These are phyloP conservation scores for Cistogaster globosa DNA, from an alignment of 2,888 invertebrate species.

Conservation along the genomic window DNA sequence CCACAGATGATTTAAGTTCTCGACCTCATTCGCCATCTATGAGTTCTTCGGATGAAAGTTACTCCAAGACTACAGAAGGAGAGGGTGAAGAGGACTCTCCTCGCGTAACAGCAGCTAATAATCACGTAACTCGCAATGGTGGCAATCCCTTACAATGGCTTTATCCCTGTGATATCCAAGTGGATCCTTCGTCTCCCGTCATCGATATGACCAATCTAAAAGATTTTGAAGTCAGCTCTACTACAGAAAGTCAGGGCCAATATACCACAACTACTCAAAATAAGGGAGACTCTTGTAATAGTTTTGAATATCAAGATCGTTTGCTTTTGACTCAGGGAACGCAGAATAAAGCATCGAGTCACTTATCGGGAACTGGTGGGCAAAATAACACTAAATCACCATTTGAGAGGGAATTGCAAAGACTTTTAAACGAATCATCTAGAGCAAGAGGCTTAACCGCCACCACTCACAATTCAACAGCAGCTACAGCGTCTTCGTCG, in stretches of 20 bases:
- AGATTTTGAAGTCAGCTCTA: constrained; percentile 83
- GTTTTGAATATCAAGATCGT: constrained; percentile 86
- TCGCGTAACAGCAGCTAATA: constrained; percentile 75
- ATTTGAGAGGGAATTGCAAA: constrained; percentile 91
- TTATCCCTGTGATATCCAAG: constrained; percentile 87
- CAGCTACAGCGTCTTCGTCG: constrained; percentile 69
- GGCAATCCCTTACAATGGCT: constrained; percentile 85
- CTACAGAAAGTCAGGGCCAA: constrained; percentile 84
- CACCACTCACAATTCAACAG: constrained; percentile 72
- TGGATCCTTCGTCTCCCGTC: constrained; percentile 82
- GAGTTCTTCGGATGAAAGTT: constrained; percentile 93
- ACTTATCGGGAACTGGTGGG: constrained; percentile 59
- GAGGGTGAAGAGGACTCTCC: constrained; percentile 83
- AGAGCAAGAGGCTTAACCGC: constrained; percentile 77
- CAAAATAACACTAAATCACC: constrained; percentile 84
- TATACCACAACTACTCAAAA: constrained; percentile 85
- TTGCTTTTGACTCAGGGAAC: constrained; percentile 74
- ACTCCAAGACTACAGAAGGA: constrained; percentile 91
- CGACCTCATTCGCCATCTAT: constrained; percentile 91
- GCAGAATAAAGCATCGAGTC: constrained; percentile 73
- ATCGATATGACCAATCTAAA: constrained; percentile 81
- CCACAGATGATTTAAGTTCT: constrained; percentile 92
- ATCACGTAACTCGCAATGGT: constrained; percentile 75
- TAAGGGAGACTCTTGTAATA: constrained; percentile 86
- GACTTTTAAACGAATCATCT: constrained; percentile 87